Percentiles rank a stretch among this genome's conserved stretches.
Conservation (phyloP, 1,140 invertebrate genomes). For the Brachionus asplanchnoidis region DNA sequence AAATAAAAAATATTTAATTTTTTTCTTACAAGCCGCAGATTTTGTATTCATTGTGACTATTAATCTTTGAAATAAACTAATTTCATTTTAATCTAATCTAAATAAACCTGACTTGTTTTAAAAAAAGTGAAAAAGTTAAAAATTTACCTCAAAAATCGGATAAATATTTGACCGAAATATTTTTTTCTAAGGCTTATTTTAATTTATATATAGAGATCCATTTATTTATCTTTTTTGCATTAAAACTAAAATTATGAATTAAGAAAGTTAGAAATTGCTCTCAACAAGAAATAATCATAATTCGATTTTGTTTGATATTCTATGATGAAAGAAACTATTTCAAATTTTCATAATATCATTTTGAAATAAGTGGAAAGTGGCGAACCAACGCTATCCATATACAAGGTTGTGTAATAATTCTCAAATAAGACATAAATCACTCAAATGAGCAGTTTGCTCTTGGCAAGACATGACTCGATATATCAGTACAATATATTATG, state of each 20-base stretch:
- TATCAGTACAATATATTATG: background rate
- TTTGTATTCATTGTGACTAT: slow-evolving; percentile 3
- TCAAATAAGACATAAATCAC: background rate
- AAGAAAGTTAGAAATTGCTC: background rate
- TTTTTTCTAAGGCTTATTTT: background rate
- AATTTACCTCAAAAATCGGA: background rate
- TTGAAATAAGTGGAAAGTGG: background rate
- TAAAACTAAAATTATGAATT: background rate
- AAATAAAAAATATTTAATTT: background rate
- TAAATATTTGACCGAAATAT: no score
- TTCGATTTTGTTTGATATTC: background rate
- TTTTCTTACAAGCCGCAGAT: slow-evolving; percentile 8
- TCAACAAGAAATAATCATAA: slow-evolving; percentile 26
- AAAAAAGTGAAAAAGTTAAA: background rate
- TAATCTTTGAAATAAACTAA: background rate
- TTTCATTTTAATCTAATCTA: slow-evolving; percentile 16
- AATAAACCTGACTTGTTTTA: background rate
- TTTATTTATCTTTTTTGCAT: background rate
- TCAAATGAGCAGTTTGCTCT: background rate
- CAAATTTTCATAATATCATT: background rate
- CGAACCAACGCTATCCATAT: background rate
- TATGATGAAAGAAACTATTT: background rate
- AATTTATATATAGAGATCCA: no score
- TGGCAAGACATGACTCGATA: background rate
- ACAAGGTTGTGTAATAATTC: background rate